Conservation (phyloP, 2,888 invertebrate species). For the Eupithecia inturbata region DNA sequence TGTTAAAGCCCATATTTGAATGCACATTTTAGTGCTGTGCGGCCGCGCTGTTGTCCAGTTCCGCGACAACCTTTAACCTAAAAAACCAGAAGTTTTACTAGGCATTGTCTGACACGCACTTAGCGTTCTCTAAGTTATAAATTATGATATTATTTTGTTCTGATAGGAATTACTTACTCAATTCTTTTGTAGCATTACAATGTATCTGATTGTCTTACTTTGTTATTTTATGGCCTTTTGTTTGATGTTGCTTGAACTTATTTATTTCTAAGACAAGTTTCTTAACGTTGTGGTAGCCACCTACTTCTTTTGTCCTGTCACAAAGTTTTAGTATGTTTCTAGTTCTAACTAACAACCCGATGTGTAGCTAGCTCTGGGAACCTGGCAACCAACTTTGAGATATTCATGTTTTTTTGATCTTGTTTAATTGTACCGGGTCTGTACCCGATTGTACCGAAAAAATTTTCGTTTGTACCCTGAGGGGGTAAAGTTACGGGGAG, state of each 20-base stretch:
- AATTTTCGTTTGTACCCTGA: no score
- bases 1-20: no score
- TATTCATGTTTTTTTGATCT: no score
- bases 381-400: no score
- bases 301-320: background rate
- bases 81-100: background rate
- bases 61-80: background rate
- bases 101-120: slow-evolving; percentile 4
- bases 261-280: background rate
- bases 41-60: background rate
- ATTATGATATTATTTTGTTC: background rate
- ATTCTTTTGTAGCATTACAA: slow-evolving; percentile 26
- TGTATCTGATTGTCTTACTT: slow-evolving; percentile 23
- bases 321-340: no score
- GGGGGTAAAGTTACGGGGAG: no score
- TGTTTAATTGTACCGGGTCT: no score
- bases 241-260: slow-evolving; percentile 6
- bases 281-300: no score
- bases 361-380: no score
- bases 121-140: background rate
- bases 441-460: no score
- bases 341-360: no score
- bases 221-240: slow-evolving; percentile 26
- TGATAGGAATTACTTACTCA: slow-evolving; percentile 11
- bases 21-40: no score